Evolutionary conservation across 2,797 vertebrate species (phyloP).

Genomic region (Meriones psammophilus): DNA sequence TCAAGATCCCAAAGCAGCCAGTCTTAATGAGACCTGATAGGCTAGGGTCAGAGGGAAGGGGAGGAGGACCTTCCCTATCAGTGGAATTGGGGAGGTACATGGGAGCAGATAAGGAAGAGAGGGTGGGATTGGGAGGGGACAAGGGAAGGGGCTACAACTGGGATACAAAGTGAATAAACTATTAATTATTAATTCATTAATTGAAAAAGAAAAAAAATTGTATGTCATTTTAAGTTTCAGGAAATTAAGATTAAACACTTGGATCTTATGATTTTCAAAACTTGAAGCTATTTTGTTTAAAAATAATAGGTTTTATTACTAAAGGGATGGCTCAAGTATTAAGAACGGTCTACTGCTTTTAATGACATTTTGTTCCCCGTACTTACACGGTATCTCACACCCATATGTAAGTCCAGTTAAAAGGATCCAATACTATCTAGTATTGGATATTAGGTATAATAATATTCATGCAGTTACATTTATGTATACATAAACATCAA

Average conservation of each 20-base stretch:
- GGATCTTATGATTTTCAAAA: neutral
- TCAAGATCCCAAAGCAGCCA: too few relatives aligned
- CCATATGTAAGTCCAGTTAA: neutral
- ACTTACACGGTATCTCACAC: neutral
- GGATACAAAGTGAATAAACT: too few relatives aligned
- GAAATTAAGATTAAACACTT: neutral
- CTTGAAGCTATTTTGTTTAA: neutral
- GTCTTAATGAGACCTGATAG: too few relatives aligned
- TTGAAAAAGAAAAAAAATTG: neutral
- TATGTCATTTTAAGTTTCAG: neutral
- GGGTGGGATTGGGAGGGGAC: too few relatives aligned
- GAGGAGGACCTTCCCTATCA: too few relatives aligned
- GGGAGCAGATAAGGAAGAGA: too few relatives aligned
- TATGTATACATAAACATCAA: neutral
- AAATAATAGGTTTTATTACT: neutral
- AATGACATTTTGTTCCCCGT: neutral
- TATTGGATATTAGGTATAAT: neutral
- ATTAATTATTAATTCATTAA: too few relatives aligned
- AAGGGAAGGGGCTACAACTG: too few relatives aligned
- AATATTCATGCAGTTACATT: neutral
- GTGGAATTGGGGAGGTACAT: too few relatives aligned
- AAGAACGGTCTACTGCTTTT: neutral
- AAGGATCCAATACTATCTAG: neutral
- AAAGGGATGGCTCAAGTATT: neutral
- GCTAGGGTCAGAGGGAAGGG: too few relatives aligned